Evolutionary conservation across 2,888 invertebrate genomes (phyloP), one percentile per base, ranked within the genome.

Genomic region (Nephrocerus scutellatus): DNA sequence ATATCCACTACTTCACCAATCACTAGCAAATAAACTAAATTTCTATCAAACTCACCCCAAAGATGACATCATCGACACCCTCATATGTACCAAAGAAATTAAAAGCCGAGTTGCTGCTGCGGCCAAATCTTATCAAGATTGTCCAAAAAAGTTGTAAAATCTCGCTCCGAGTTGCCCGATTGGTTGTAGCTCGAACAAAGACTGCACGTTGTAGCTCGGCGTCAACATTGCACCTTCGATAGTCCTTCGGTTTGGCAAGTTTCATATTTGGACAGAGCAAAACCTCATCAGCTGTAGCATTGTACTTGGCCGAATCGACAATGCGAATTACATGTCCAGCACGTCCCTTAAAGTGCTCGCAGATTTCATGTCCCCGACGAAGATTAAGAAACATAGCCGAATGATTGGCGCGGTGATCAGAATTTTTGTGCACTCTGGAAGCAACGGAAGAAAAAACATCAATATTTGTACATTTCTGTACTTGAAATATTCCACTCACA

Each of bases 381-480:
- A 46, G 23, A 41, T 52, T 51, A n/a, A 52, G 49, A 14, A 31
- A 45, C 14, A 38, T 36, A 18, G 48, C 50, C 3, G 52, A 49
- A 43, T 49, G 49, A 13, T 47, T 46, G 7, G 50, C 49, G 10
- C 49, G 49, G 30, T 43, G 21, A 25, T 48, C 26, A 2, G 37
- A 22, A 15, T 31, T 39, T 26, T 51, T 24, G 9, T 49, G 36
- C 23, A 37, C 36, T 14, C 52, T 52, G 30, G 4, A 38, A 39
- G 6, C 4, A 14, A 10, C 13, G 24, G 6, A 21, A 14, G 15
- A 30, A 3, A 18, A 7, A n/a, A 29, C 3, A 2, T 16, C 3
- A 29, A 5, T 15, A n/a, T 13, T 22, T 22, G 22, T 7, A 22
- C 8, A 10, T 10, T 9, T 9, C 10, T 20, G 16, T 10, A 22